These are phyloP conservation scores for Synodontis membranacea DNA, from an alignment of 2,113 vertebrate genomes.

Conservation along the genomic window DNA sequence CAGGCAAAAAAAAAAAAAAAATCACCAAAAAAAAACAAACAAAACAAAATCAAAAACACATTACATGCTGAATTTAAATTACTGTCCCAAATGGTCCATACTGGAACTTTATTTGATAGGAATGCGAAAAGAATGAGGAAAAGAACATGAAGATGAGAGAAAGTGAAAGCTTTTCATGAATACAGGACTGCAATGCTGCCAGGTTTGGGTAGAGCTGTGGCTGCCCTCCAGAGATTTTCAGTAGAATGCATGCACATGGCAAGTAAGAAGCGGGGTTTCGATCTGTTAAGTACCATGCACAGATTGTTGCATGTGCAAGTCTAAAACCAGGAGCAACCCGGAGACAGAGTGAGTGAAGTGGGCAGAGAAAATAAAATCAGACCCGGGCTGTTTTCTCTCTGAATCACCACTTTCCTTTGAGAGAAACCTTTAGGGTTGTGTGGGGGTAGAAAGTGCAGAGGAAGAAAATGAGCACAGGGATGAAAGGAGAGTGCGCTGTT, in stretches of 20 bases:
- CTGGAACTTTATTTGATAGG: constrained; percentile 49
- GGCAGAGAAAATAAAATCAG: constrained; percentile 52
- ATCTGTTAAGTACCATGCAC: constrained; percentile 34
- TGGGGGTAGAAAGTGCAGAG: not conserved
- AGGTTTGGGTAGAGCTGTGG: constrained; percentile 31
- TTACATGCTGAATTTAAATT: not conserved
- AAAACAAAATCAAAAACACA: too few relatives aligned
- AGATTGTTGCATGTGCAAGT: constrained; percentile 30
- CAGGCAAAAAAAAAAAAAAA: not conserved
- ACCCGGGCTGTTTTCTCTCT: not conserved
- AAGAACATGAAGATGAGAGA: constrained; percentile 6
- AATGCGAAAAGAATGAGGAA: constrained; percentile 40
- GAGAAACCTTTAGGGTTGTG: not conserved
- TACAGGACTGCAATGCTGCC: constrained; percentile 22
- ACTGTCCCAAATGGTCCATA: not conserved
- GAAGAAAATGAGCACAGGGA: not conserved
- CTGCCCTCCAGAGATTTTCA: constrained; percentile 28
- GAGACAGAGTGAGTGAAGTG: not conserved
- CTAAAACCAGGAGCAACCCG: constrained; percentile 2
- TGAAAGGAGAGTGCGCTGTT: not conserved
- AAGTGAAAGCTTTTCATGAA: constrained; percentile 21
- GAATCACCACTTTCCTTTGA: not conserved
- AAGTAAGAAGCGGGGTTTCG: constrained; percentile 12
- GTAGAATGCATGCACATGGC: constrained; percentile 30
- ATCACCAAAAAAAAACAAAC: too few relatives aligned